Conservation (phyloP, 2,797 vertebrate genomes). For the Lacerta viridis region DNA sequence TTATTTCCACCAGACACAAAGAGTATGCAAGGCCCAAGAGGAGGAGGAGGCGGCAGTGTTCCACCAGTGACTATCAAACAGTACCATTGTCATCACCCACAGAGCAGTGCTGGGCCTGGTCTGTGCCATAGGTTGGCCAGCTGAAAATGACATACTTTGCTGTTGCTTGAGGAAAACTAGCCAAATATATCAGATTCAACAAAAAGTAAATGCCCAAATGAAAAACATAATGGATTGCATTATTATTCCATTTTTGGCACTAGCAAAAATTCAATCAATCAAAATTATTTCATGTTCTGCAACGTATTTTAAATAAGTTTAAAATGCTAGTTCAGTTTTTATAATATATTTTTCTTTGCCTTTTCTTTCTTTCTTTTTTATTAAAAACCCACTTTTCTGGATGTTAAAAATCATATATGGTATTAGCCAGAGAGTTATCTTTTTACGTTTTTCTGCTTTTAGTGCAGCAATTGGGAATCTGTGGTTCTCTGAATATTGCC, state of each 20-base stretch:
- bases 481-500: background rate
- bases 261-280: slow-evolving; percentile 21
- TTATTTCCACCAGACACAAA: background rate
- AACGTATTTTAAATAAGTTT: slow-evolving; percentile 49
- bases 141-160: background rate
- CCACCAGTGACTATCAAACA: no score
- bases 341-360: slow-evolving; percentile 47
- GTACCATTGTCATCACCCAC: background rate
- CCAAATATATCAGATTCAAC: slow-evolving; percentile 41
- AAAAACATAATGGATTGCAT: background rate
- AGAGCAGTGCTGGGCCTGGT: background rate
- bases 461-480: background rate
- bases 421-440: slow-evolving; percentile 41
- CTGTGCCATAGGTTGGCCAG: background rate
- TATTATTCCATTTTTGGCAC: background rate
- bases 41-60: background rate
- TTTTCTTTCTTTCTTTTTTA: slow-evolving; percentile 3
- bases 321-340: slow-evolving; percentile 41
- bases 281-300: slow-evolving; percentile 40
- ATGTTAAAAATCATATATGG: slow-evolving; percentile 24
- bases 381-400: slow-evolving; percentile 50
- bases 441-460: slow-evolving; percentile 60
- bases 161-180: slow-evolving; percentile 42
- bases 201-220: background rate
- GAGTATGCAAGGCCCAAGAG: background rate